phyloP scores from a whole-genome alignment of 2,113 vertebrate genomes.

The Amazona guildingii region DNA sequence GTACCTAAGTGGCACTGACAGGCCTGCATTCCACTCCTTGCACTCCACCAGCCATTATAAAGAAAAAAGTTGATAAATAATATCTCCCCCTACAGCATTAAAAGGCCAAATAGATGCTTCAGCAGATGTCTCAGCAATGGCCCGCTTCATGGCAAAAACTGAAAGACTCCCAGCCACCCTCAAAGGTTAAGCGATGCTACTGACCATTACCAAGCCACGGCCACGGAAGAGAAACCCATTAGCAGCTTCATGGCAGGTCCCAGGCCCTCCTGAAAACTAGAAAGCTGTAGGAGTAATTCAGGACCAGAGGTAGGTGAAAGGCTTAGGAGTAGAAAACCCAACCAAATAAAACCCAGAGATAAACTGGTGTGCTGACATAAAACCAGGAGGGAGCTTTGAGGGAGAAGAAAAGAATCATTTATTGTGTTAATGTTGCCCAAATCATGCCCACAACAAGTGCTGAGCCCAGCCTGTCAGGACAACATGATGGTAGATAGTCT shows the following conservation, averaged over 20 bases:
- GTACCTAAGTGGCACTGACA: background rate
- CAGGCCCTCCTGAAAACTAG: background rate
- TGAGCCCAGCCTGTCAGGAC: background rate
- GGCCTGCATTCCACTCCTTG: background rate
- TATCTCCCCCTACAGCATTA: background rate
- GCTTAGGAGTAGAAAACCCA: background rate
- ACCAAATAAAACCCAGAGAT: background rate
- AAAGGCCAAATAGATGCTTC: background rate
- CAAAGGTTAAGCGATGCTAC: background rate
- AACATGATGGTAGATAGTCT: background rate
- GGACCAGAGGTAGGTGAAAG: background rate
- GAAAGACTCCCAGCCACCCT: background rate
- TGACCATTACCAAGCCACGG: background rate
- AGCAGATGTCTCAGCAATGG: background rate
- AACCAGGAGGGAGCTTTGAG: background rate
- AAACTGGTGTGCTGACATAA: background rate
- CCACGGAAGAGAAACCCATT: background rate
- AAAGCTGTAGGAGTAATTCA: background rate
- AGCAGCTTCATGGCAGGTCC: background rate
- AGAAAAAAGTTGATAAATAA: background rate
- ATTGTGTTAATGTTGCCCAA: background rate
- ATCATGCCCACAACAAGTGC: background rate
- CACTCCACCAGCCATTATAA: background rate
- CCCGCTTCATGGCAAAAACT: background rate
- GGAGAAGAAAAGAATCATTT: background rate